Evolutionary conservation across 2,888 invertebrate genomes (phyloP).

Genomic region (Cyclophora punctaria): DNA sequence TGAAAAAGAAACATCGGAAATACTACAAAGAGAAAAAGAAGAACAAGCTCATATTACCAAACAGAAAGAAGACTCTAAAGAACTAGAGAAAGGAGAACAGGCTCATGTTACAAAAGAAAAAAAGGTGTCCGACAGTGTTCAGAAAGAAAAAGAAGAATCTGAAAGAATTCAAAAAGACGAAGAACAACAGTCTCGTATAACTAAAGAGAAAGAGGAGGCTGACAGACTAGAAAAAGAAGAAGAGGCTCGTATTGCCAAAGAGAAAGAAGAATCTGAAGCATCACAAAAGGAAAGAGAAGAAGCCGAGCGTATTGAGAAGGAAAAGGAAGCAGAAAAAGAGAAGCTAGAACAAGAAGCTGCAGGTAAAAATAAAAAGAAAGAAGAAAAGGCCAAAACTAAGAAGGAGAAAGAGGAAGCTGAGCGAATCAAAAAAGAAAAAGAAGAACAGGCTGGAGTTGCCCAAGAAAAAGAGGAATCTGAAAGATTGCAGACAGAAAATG

Average conservation of each 20-base stretch:
- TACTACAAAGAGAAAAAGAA: background rate
- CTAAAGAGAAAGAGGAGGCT: background rate
- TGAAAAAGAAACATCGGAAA: slow-evolving; percentile 2
- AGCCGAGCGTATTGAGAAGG: background rate
- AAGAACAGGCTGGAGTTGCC: background rate
- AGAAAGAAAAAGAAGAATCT: background rate
- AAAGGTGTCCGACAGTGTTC: background rate
- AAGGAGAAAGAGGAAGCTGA: background rate
- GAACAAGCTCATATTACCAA: background rate
- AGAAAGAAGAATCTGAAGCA: slow-evolving; percentile 1
- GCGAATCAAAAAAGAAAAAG: background rate
- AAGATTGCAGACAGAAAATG: no score
- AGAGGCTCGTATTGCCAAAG: background rate
- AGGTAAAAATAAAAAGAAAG: background rate
- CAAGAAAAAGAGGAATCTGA: background rate
- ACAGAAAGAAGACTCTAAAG: background rate
- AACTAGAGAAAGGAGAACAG: background rate
- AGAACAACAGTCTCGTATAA: background rate
- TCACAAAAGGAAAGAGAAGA: slow-evolving; percentile 5
- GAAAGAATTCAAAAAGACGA: background rate
- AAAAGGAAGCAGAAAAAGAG: slow-evolving; percentile 2
- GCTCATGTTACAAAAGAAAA: background rate
- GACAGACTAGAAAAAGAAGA: background rate
- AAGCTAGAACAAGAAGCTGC: background rate
- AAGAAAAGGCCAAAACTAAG: background rate